A percentile compares a stretch with the other conserved stretches of the same genome.
These are phyloP conservation scores for Andrena trimmerana DNA, from an alignment of 2,888 invertebrate genomes.

Conservation along the genomic window DNA sequence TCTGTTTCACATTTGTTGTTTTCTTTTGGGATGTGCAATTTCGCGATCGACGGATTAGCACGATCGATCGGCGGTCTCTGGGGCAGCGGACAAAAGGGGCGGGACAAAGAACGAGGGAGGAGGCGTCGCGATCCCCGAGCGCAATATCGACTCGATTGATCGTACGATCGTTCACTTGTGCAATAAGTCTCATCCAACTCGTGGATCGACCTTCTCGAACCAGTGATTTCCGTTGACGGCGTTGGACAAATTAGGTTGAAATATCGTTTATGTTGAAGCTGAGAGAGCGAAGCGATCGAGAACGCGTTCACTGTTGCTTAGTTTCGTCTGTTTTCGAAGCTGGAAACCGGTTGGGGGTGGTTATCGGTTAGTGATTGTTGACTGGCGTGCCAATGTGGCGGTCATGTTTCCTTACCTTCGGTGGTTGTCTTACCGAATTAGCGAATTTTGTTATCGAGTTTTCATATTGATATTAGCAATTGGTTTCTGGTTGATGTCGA, in stretches of 20 bases:
- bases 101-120: background rate
- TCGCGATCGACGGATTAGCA: slow-evolving; percentile 24
- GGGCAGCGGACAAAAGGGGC: slow-evolving; percentile 3
- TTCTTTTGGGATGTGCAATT: slow-evolving; percentile 81
- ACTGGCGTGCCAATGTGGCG: background rate
- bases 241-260: slow-evolving; percentile 13
- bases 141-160: slow-evolving; percentile 28
- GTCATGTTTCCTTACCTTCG: slow-evolving; percentile 3
- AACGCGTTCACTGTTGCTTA: slow-evolving; percentile 55
- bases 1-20: slow-evolving; percentile 31
- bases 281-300: slow-evolving; percentile 6
- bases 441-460: slow-evolving; percentile 20
- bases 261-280: slow-evolving; percentile 25
- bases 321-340: slow-evolving; percentile 7
- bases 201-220: slow-evolving; percentile 42
- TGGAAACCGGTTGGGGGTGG: background rate
- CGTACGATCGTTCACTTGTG: slow-evolving; percentile 58
- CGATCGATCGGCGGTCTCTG: slow-evolving; percentile 19
- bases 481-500: background rate
- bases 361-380: slow-evolving; percentile 15
- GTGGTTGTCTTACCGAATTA: slow-evolving; percentile 15
- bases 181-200: slow-evolving; percentile 60
- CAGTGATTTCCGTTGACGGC: slow-evolving; percentile 28
- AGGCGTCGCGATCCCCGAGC: too few species aligned
- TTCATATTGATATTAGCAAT: slow-evolving; percentile 19